Base-by-base conservation (phyloP, 2,888 invertebrate species). In the Tholera decimalis region DNA sequence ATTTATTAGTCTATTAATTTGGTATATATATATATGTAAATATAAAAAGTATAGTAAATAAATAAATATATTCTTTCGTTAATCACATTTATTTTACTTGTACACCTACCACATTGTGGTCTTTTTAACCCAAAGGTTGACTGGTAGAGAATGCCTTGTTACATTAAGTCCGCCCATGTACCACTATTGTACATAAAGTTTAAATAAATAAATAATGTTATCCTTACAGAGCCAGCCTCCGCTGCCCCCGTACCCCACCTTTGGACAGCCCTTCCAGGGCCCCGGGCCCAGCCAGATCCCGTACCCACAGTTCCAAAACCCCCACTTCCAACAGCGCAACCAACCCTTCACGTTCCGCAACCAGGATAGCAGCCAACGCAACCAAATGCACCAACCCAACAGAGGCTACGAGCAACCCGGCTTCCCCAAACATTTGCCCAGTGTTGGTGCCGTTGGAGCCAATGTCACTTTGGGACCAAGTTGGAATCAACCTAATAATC, bases 401-500 rank as follows among this genome's bases (percentile, higher is more conserved):
- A 70, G 67, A 41, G 50, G 62, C 39, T 51, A 59, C 53, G 74
- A 78, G 22, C 77, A 73, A 54, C 80, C 73, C 5, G 76, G 63
- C 59, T 92, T 90, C 86, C 91, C 87, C 20, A 83, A 85, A 57
- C 90, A 91, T 72, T 69, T 91, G 78, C 93, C 92, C 1, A 83
- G 73, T 24, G 88, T 89, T 37, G 82, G 79, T 0, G 71, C 76
- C 0, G 70, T 24, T 56, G 73, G 55, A 6, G 3, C 70, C 8
- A 83, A 77, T 46, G 69, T 86, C 8, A 83, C 86, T 0, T 73
- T 91, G 13, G 88, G 83, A 13, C 92, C 92, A 15, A 90, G 86
- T 72, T 92, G 91, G 91, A 76, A 80, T 47, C 80, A 80, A 67
- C 33, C 70, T 26, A 66, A 28, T 22, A 80, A 70, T 39, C 73